These are phyloP conservation scores for Pterophyllum scalare DNA, from an alignment of 2,113 vertebrate genomes.

Conservation along the genomic window DNA sequence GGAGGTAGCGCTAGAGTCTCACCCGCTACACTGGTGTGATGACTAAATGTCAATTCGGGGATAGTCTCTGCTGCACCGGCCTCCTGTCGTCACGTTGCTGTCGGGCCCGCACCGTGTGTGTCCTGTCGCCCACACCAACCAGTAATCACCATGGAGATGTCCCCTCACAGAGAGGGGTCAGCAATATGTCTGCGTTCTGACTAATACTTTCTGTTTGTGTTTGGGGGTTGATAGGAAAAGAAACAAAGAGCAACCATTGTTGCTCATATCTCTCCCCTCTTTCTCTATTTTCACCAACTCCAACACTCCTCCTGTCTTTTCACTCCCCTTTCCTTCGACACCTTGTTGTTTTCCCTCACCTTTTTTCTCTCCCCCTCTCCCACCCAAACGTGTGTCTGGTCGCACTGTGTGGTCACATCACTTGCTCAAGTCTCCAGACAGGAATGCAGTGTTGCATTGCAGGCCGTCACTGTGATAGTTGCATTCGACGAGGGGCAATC, in stretches of 20 bases:
- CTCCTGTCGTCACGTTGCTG: conserved; percentile 56
- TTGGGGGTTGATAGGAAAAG: conserved; percentile 34
- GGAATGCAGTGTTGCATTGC: conserved; percentile 28
- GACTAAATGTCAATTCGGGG: conserved; percentile 68
- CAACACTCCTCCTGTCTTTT: neutral
- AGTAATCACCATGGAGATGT: conserved; percentile 58
- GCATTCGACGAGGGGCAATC: conserved; percentile 36
- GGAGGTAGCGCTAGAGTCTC: conserved; percentile 42
- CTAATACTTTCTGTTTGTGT: conserved; percentile 70
- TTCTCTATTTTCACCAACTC: neutral
- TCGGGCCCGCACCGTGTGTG: conserved; percentile 39
- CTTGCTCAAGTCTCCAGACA: conserved; percentile 61
- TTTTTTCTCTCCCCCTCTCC: neutral
- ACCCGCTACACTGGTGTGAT: conserved; percentile 58
- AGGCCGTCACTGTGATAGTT: conserved; percentile 24
- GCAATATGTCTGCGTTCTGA: conserved; percentile 68
- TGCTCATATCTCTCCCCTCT: conserved; percentile 39
- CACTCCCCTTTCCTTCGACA: neutral
- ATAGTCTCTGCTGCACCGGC: conserved; percentile 54
- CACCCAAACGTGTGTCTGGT: conserved; percentile 36
- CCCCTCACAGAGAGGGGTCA: conserved; percentile 62
- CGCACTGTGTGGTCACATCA: conserved; percentile 76
- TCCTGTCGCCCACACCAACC: conserved; percentile 31
- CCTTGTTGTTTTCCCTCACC: neutral
- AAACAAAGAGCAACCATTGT: conserved; percentile 43